These are phyloP conservation scores for Apis mellifera DNA, from an alignment of 1,140 invertebrate species.

Conservation along the genomic window DNA sequence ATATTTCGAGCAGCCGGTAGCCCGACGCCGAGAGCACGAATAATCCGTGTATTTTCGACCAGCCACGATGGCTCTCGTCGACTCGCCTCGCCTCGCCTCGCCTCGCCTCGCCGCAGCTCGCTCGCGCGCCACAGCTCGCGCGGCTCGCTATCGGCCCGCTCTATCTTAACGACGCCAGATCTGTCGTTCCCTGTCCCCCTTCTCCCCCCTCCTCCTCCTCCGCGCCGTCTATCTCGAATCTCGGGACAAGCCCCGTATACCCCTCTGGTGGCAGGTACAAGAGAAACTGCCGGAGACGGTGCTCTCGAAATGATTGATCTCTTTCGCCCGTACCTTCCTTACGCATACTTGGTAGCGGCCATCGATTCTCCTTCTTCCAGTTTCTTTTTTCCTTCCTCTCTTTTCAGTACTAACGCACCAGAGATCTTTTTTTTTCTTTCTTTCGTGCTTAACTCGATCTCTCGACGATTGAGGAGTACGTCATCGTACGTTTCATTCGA, in stretches of 20 bases:
- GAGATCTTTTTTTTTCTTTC: not conserved
- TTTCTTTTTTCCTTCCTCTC: too few species aligned
- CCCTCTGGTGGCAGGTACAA: slow-evolving; percentile 39
- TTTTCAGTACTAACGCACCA: too few species aligned
- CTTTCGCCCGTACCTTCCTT: not conserved
- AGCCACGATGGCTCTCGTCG: slow-evolving; percentile 18
- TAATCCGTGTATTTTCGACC: slow-evolving; percentile 69
- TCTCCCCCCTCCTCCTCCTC: slow-evolving; percentile 6
- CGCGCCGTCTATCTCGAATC: slow-evolving; percentile 56
- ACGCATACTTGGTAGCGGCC: slow-evolving; percentile 27
- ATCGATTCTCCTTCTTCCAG: not conserved
- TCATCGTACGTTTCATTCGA: too few species aligned
- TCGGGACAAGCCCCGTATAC: slow-evolving; percentile 37
- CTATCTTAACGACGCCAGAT: slow-evolving; percentile 73
- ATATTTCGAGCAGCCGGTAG: slow-evolving; percentile 69
- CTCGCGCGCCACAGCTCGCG: slow-evolving; percentile 20
- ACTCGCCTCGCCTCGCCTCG: slow-evolving; percentile 34
- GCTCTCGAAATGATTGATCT: slow-evolving; percentile 62
- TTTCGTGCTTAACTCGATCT: too few species aligned
- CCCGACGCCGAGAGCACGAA: slow-evolving; percentile 54
- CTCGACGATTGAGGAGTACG: too few species aligned
- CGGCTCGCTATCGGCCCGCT: slow-evolving; percentile 63
- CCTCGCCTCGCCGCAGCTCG: slow-evolving; percentile 41
- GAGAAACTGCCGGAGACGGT: slow-evolving; percentile 52
- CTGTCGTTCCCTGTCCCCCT: slow-evolving; percentile 60